Percentiles rank a stretch among this genome's conserved stretches.
These are phyloP conservation scores for Pyrochroa serraticornis DNA, from an alignment of 2,888 invertebrate genomes.

Conservation along the genomic window DNA sequence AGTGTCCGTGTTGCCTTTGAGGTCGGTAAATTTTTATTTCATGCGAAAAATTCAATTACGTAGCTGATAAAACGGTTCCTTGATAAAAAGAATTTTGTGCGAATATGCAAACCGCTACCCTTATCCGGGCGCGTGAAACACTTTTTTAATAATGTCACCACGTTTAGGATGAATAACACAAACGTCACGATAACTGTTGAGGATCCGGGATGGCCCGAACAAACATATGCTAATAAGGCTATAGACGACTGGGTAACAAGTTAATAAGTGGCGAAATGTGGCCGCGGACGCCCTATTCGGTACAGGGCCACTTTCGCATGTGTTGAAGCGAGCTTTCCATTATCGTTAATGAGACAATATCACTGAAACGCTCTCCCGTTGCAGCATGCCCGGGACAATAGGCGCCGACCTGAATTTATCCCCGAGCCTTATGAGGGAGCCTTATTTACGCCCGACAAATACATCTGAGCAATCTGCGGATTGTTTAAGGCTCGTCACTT, in stretches of 20 bases:
- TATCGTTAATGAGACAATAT: slow-evolving; percentile 26
- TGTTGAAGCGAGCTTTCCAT: slow-evolving; percentile 19
- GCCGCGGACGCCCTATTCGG: not conserved
- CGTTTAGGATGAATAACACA: not conserved
- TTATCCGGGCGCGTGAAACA: too few relatives aligned
- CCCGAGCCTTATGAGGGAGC: not conserved
- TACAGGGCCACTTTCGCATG: slow-evolving; percentile 6
- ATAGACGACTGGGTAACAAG: slow-evolving; percentile 11
- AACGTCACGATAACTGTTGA: too few relatives aligned
- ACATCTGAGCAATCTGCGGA: slow-evolving; percentile 6
- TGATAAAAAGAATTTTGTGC: too few relatives aligned
- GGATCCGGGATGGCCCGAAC: too few relatives aligned
- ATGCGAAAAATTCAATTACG: too few relatives aligned
- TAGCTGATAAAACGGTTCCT: too few relatives aligned
- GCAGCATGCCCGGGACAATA: slow-evolving; percentile 7
- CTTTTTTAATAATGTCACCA: not conserved
- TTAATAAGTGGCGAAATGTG: slow-evolving; percentile 20
- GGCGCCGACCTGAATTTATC: slow-evolving; percentile 5
- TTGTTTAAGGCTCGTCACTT: slow-evolving; percentile 17
- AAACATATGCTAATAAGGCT: slow-evolving; percentile 15
- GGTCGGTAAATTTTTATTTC: too few relatives aligned
- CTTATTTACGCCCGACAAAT: not conserved
- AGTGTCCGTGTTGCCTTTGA: too few relatives aligned
- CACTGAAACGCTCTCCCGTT: slow-evolving; percentile 11
- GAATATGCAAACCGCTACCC: too few relatives aligned